phyloP scores from a whole-genome alignment of 2,113 vertebrate genomes.

The Eublepharis macularius region DNA sequence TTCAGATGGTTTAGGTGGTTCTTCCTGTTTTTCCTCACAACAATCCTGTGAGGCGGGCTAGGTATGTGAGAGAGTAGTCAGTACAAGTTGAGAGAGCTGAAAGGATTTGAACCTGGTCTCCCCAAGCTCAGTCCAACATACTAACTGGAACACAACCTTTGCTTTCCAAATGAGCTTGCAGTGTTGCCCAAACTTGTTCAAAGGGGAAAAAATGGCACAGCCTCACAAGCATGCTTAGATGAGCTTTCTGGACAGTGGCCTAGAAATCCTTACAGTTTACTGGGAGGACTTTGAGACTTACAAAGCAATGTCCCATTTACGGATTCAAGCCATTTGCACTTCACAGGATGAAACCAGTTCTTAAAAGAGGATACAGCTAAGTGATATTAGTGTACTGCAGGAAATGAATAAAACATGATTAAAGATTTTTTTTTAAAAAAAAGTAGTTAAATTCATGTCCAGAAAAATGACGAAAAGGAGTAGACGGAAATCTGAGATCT shows the following conservation, averaged over 20 bases:
- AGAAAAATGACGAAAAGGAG: not conserved
- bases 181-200: not conserved
- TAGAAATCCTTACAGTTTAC: constrained; percentile 10
- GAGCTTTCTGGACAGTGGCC: not conserved
- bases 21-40: no score
- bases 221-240: not conserved
- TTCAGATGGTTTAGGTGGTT: no score
- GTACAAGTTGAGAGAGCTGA: no score
- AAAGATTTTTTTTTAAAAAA: not conserved
- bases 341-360: not conserved
- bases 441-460: constrained; percentile 2
- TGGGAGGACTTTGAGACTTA: constrained; percentile 21
- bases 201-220: no score
- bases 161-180: not conserved
- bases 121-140: no score
- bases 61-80: no score
- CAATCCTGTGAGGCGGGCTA: no score
- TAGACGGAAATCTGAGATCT: not conserved
- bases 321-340: not conserved
- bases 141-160: no score
- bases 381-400: not conserved
- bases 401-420: constrained; percentile 3
- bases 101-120: no score
- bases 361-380: not conserved
- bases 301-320: constrained; percentile 12